Conservation (phyloP, 1,140 invertebrate genomes). For the Leptinotarsa undecemlineata region DNA sequence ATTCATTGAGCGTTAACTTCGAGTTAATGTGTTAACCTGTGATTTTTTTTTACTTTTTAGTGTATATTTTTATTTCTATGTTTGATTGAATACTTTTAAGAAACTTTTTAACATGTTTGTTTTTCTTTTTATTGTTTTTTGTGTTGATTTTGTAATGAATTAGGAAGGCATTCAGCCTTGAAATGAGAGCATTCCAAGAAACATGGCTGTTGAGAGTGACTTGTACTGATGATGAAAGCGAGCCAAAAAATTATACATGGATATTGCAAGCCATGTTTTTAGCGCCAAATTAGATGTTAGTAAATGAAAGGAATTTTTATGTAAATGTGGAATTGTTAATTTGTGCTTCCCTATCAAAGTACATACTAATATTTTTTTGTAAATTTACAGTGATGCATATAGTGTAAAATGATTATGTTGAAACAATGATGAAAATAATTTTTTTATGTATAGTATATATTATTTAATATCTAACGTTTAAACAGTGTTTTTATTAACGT, state of each 20-base stretch:
- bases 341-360: slow-evolving; percentile 25
- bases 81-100: not conserved
- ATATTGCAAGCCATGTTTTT: slow-evolving; percentile 12
- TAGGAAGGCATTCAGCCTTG: not conserved
- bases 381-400: slow-evolving; percentile 24
- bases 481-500: slow-evolving; percentile 18
- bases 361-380: slow-evolving; percentile 25
- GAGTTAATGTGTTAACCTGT: slow-evolving; percentile 34
- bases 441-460: slow-evolving; percentile 27
- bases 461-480: slow-evolving; percentile 18
- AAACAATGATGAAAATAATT: slow-evolving; percentile 17
- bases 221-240: slow-evolving; percentile 4
- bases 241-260: slow-evolving; percentile 18
- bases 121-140: slow-evolving; percentile 1
- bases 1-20: slow-evolving; percentile 29
- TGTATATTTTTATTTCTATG: slow-evolving; percentile 10
- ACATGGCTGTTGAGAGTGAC: slow-evolving; percentile 14
- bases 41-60: slow-evolving; percentile 15
- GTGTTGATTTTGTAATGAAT: not conserved
- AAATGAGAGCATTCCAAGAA: slow-evolving; percentile 11
- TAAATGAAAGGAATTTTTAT: slow-evolving; percentile 27
- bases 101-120: slow-evolving; percentile 16
- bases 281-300: slow-evolving; percentile 29
- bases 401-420: slow-evolving; percentile 23
- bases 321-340: slow-evolving; percentile 21